These are phyloP conservation scores for Ephydatia muelleri DNA, from an alignment of 37 sponge, comb jelly and placozoan species.

Conservation along the genomic window DNA sequence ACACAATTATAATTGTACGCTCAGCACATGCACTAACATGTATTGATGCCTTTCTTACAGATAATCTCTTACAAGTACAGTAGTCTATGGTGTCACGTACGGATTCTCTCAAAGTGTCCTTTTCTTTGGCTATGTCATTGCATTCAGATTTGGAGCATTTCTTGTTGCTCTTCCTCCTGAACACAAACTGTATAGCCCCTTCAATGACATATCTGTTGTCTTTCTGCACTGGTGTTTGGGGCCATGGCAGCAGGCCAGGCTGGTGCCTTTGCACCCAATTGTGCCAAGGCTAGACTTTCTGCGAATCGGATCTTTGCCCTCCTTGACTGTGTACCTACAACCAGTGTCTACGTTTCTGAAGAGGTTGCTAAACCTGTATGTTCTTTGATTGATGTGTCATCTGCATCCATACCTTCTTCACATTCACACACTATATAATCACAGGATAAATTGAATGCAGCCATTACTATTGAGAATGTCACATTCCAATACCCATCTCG, in stretches of 20 bases:
- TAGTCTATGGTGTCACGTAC: conserved; percentile 58
- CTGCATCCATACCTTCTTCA: not conserved
- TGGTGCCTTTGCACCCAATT: conserved; percentile 55
- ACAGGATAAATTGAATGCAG: conserved; percentile 1
- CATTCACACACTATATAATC: not conserved
- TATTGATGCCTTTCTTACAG: conserved; percentile 11
- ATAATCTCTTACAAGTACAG: conserved; percentile 20
- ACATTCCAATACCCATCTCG: conserved; percentile 74
- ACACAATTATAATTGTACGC: not conserved
- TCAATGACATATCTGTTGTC: conserved; percentile 53
- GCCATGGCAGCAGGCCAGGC: conserved; percentile 54
- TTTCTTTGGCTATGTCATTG: conserved; percentile 56
- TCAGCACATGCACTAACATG: not conserved
- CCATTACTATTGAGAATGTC: conserved; percentile 59
- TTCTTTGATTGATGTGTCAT: not conserved
- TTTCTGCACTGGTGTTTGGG: conserved; percentile 63
- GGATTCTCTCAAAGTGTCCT: conserved; percentile 68
- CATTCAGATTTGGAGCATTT: conserved; percentile 80
- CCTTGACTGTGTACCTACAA: conserved; percentile 25
- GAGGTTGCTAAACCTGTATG: conserved; percentile 62
- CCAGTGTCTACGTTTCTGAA: not conserved
- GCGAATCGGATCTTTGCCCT: conserved; percentile 55
- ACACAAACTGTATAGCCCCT: conserved; percentile 9
- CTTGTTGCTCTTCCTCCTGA: conserved; percentile 30
- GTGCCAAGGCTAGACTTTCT: conserved; percentile 37